Evolutionary conservation across 2,888 invertebrate species (phyloP), one percentile per base, ranked within the genome.

Genomic region (Pachymerium ferrugineum): DNA sequence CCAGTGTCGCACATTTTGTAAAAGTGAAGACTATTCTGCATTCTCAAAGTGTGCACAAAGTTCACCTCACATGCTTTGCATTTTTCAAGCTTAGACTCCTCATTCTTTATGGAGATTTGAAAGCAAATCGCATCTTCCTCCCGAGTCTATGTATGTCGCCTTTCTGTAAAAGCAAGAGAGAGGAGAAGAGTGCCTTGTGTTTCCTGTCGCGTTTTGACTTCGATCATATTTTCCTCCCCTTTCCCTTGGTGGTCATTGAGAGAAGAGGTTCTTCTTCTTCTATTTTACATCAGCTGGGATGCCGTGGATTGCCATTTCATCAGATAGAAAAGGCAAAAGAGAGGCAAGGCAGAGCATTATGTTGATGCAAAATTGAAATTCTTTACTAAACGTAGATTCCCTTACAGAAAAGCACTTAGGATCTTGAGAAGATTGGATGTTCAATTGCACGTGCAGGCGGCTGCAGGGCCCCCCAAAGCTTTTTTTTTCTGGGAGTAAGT

Each of bases 51-150:
- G 62, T 62, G 62, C 62, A 25, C 62, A 25, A 62, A 62, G 25
- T 28, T 22, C 62, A 62, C 62, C 62, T 62, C 62, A 25, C 62
- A 62, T 62, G 62, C 62, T 62, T 62, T 62, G 62, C 62, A 62
- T 62, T 62, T 62, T 62, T 62, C 62, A 62, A 62, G 62, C 25
- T 62, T 62, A 62, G 25, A 28, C 62, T 62, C 62, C 62, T 62
- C 62, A 62, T 62, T 62, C 62, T 62, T 62, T 62, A 62, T 62
- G 62, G 62, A 62, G 62, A 62, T 62, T 62, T 62, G 62, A 62
- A 62, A 62, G 62, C 62, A 62, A 62, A 62, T 62, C 62, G 62
- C 62, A 62, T 62, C 62, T 28, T 62, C 28, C 62, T 25, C 22
- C 62, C 22, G 62, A 62, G 62, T 62, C 62, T 28, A 62, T n/a